Conservation (phyloP, 2,888 invertebrate species). For the Baccha elongata region DNA sequence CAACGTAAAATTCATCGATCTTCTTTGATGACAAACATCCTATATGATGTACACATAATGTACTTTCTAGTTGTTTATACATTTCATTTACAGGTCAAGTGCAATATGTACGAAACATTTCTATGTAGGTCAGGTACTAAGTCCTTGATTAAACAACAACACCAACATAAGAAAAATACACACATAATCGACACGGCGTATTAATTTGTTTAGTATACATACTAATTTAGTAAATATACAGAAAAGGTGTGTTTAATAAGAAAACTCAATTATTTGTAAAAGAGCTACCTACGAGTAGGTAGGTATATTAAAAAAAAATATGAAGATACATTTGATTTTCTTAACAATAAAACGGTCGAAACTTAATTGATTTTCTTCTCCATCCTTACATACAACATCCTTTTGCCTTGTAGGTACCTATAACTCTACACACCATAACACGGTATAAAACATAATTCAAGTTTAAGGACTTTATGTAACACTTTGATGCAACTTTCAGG, state of each 20-base stretch:
- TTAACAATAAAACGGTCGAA: background rate
- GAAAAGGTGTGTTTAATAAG: no score
- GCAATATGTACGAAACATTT: background rate
- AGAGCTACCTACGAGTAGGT: no score
- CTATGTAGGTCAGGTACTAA: background rate
- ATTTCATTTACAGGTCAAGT: background rate
- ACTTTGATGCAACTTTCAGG: background rate
- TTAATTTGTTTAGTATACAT: background rate
- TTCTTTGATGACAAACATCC: no score
- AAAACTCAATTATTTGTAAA: no score
- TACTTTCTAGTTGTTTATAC: background rate
- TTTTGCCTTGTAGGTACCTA: background rate
- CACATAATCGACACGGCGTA: background rate
- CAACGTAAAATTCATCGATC: no score
- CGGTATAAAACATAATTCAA: background rate
- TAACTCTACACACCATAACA: background rate
- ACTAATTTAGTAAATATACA: no score
- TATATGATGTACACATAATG: no score
- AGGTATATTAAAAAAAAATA: no score
- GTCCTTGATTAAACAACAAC: background rate
- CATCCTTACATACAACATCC: background rate
- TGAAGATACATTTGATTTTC: background rate
- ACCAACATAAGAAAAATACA: background rate
- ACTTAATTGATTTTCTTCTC: background rate
- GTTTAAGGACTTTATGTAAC: constrained; percentile 11